Percentiles rank a stretch among this genome's conserved stretches.
Evolutionary conservation across 2,113 vertebrate species (phyloP).

Genomic region (Bos taurus): DNA sequence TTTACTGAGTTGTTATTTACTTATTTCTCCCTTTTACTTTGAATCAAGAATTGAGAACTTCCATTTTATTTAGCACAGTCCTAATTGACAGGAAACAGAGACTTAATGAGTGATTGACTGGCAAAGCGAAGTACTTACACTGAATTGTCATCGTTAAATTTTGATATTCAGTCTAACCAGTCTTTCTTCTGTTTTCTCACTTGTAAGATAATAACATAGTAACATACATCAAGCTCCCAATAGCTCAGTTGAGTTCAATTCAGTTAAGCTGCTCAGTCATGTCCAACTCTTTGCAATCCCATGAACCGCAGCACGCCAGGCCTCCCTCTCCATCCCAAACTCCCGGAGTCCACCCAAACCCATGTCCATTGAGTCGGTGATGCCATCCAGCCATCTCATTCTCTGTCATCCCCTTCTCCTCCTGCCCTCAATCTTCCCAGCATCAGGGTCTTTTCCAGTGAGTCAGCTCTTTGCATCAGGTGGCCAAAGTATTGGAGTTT

Average conservation of each 20-base stretch:
- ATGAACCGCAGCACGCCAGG: too few species aligned
- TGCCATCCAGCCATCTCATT: too few species aligned
- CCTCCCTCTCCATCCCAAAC: too few species aligned
- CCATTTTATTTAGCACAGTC: conserved; percentile 1
- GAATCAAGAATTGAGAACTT: neutral
- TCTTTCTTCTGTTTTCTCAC: neutral
- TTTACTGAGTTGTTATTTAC: neutral
- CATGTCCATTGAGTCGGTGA: too few species aligned
- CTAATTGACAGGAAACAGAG: neutral
- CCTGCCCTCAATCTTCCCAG: too few species aligned
- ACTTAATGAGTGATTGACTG: neutral
- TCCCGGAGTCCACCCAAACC: too few species aligned
- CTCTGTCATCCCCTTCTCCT: too few species aligned
- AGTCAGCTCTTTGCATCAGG: too few species aligned
- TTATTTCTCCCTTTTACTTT: neutral
- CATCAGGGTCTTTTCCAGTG: too few species aligned
- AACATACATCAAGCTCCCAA: neutral
- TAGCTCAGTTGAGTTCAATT: neutral
- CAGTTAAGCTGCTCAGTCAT: too few species aligned
- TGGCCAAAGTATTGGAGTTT: too few species aligned
- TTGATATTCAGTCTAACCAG: neutral
- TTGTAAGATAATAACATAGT: neutral
- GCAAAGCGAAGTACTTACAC: neutral
- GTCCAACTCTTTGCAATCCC: too few species aligned
- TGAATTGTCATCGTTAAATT: neutral